phyloP scores from a whole-genome alignment of 1,140 invertebrate species.

The Eriocheir sinensis region DNA sequence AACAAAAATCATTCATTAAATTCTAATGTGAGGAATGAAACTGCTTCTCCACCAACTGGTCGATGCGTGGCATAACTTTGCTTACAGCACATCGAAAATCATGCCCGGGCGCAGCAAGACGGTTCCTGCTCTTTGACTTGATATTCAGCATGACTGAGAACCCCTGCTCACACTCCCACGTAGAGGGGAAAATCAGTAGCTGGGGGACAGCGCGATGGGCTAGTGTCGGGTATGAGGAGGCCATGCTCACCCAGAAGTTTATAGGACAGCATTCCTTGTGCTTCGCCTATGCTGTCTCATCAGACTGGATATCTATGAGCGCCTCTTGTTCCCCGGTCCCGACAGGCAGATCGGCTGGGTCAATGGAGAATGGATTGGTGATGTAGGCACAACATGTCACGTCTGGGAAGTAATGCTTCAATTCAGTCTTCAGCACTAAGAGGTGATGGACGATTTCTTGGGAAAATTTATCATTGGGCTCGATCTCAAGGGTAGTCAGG shows the following conservation, averaged over 20 bases:
- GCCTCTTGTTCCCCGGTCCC: not conserved
- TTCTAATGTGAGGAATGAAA: not conserved
- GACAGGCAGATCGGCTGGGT: not conserved
- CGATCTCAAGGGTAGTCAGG: not conserved
- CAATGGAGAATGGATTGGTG: not conserved
- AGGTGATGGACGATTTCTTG: not conserved
- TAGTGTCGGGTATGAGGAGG: not conserved
- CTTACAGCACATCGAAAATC: not conserved
- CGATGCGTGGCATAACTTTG: no score
- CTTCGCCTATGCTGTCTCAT: not conserved
- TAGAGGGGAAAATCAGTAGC: not conserved
- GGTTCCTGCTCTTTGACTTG: not conserved
- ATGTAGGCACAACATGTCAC: no score
- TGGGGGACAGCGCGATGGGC: not conserved
- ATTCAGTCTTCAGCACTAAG: not conserved
- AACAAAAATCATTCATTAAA: not conserved
- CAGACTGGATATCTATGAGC: not conserved
- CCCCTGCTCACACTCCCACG: not conserved
- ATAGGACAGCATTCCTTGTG: not conserved
- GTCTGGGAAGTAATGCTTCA: not conserved
- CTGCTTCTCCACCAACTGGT: not conserved
- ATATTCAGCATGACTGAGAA: not conserved
- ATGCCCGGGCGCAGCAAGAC: not conserved
- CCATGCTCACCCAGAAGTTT: no score
- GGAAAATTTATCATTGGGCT: not conserved